A percentile compares a stretch with the other conserved stretches of the same genome.
Conservation (phyloP, 2,888 invertebrate species). For the Tholera decimalis region DNA sequence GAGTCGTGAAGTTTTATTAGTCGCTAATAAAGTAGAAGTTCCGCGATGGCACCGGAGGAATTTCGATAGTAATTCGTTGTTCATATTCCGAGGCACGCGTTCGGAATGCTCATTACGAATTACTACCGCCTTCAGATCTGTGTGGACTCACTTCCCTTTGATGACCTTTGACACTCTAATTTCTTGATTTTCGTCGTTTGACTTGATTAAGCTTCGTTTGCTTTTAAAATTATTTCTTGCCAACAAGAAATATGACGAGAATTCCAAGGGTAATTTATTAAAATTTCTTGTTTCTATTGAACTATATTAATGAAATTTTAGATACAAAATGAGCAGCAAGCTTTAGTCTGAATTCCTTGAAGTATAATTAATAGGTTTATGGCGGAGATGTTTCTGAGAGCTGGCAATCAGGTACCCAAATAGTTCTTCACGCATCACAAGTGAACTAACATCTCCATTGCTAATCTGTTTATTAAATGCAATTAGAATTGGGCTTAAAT, state of each 20-base stretch:
- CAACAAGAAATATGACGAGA: slow-evolving; percentile 34
- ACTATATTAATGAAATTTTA: slow-evolving; percentile 6
- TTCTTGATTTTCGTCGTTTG: slow-evolving; percentile 51
- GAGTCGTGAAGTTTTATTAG: slow-evolving; percentile 74
- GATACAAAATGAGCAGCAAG: slow-evolving; percentile 14
- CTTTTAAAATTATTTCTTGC: slow-evolving; percentile 41
- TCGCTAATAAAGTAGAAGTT: slow-evolving; percentile 72
- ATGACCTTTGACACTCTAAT: slow-evolving; percentile 62
- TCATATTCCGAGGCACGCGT: slow-evolving; percentile 78
- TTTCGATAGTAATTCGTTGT: slow-evolving; percentile 75
- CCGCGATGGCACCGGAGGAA: slow-evolving; percentile 66
- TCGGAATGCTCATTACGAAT: slow-evolving; percentile 69
- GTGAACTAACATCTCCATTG: not conserved
- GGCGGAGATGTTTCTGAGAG: not conserved
- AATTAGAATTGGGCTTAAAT: not conserved
- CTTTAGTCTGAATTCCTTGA: slow-evolving; percentile 6
- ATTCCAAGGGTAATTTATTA: slow-evolving; percentile 13
- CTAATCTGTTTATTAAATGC: not conserved
- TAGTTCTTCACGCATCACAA: not conserved
- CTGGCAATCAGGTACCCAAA: not conserved
- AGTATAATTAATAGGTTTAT: slow-evolving; percentile 17
- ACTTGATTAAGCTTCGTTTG: slow-evolving; percentile 56
- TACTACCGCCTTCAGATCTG: slow-evolving; percentile 71
- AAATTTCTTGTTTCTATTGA: slow-evolving; percentile 25
- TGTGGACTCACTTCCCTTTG: slow-evolving; percentile 63